phyloP scores from a whole-genome alignment of 2,888 invertebrate genomes.

The Melanostoma scalare region DNA sequence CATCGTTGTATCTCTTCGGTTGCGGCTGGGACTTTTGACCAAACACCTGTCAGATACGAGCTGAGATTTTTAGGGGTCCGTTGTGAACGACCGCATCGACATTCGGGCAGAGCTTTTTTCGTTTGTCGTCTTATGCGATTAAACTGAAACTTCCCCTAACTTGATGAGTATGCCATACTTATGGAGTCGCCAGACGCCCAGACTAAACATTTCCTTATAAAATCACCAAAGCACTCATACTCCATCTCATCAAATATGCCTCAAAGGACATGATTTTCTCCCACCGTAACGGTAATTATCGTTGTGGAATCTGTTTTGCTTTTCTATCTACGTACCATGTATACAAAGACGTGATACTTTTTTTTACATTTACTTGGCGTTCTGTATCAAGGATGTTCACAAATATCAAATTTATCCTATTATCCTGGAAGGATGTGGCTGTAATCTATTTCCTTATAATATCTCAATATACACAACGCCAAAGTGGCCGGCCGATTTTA shows the following conservation, averaged over 20 bases:
- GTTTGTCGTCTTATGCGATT: too few relatives aligned
- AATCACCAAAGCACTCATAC: not conserved
- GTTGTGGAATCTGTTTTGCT: constrained; percentile 46
- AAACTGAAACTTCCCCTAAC: too few relatives aligned
- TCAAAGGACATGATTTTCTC: constrained; percentile 20
- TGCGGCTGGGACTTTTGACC: too few relatives aligned
- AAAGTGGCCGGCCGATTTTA: constrained; percentile 63
- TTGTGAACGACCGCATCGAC: too few relatives aligned
- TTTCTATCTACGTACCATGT: not conserved
- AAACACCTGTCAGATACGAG: too few relatives aligned
- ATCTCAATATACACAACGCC: constrained; percentile 63
- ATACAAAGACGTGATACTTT: constrained; percentile 1
- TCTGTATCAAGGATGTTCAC: constrained; percentile 44
- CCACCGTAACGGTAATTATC: constrained; percentile 48
- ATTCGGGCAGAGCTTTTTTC: too few relatives aligned
- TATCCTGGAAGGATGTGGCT: constrained; percentile 67
- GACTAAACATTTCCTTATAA: constrained; percentile 23
- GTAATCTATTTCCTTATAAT: constrained; percentile 72
- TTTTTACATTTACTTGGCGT: not conserved
- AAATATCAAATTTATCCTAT: constrained; percentile 69
- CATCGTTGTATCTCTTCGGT: too few relatives aligned
- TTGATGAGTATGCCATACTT: too few relatives aligned
- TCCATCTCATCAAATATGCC: constrained; percentile 58
- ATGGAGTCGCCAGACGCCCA: too few relatives aligned
- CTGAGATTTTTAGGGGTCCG: too few relatives aligned